Conservation (phyloP, 2,888 invertebrate species). For the Heterodera filipjevi region DNA sequence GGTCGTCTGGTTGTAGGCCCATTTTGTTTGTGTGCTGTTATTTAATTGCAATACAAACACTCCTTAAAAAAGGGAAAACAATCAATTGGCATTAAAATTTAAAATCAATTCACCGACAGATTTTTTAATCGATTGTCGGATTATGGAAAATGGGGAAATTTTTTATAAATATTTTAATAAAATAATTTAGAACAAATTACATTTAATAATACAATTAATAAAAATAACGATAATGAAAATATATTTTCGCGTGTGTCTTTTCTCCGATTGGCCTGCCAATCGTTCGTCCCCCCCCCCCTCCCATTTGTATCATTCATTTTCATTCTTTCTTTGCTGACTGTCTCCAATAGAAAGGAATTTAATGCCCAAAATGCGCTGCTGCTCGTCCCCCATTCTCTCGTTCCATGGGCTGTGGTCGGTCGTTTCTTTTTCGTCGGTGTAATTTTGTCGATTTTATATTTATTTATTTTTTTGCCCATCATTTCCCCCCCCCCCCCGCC, state of each 20-base stretch:
- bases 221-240: too few relatives aligned
- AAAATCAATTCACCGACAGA: too few relatives aligned
- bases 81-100: too few relatives aligned
- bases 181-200: too few relatives aligned
- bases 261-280: neutral
- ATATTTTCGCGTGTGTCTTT: too few relatives aligned
- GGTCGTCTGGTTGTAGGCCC: neutral
- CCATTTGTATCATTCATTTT: neutral
- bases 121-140: too few relatives aligned
- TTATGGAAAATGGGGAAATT: too few relatives aligned
- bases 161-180: too few relatives aligned
- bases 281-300: neutral
- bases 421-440: neutral
- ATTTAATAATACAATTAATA: too few relatives aligned
- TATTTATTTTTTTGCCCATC: neutral
- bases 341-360: neutral
- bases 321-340: neutral
- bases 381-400: neutral
- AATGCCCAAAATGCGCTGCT: conserved; percentile 12
- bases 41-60: neutral
- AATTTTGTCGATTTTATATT: conserved; percentile 7
- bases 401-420: too few relatives aligned
- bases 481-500: neutral
- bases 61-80: too few relatives aligned
- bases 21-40: neutral